These are phyloP conservation scores for Drosophila mayri DNA, from an alignment of 1,140 invertebrate species.

Conservation along the genomic window DNA sequence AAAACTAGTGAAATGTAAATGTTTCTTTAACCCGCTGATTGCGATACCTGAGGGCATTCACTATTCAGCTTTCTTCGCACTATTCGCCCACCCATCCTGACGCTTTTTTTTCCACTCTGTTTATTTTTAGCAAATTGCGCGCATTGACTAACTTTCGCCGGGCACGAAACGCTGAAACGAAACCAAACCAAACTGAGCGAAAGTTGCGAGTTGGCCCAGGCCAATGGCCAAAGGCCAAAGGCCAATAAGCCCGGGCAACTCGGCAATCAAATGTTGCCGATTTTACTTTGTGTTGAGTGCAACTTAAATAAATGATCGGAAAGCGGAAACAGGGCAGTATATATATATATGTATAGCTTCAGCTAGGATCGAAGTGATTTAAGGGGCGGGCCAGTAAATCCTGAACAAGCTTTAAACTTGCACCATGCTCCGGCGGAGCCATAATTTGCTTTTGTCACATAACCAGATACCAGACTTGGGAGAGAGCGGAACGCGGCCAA, in stretches of 20 bases:
- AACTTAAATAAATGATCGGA: conserved; percentile 61
- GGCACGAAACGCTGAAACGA: conserved; percentile 36
- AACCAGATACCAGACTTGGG: conserved; percentile 15
- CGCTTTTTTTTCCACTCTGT: conserved; percentile 40
- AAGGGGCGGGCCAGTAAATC: conserved; percentile 4
- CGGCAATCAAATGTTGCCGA: conserved; percentile 56
- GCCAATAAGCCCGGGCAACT: conserved; percentile 17
- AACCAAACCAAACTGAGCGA: conserved; percentile 5
- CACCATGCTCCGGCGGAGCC: conserved; percentile 39
- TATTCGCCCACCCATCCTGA: conserved; percentile 26
- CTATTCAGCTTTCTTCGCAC: conserved; percentile 4
- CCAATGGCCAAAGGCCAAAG: conserved; percentile 13
- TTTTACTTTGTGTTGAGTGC: conserved; percentile 66
- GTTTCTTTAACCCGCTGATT: conserved; percentile 18
- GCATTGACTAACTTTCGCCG: conserved; percentile 61
- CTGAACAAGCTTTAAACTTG: conserved; percentile 46
- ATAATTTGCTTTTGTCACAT: conserved; percentile 68
- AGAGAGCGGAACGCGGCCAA: conserved; percentile 54
- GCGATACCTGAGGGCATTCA: conserved; percentile 25
- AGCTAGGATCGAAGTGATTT: conserved; percentile 17
- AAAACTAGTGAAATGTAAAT: not conserved
- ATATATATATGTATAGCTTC: not conserved
- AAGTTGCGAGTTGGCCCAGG: conserved; percentile 12
- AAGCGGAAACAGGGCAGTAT: conserved; percentile 28
- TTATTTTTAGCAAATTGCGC: conserved; percentile 69